Evolutionary conservation across 1,140 invertebrate species (phyloP), one percentile per base, ranked within the genome.

Genomic region (Aphis gossypii): DNA sequence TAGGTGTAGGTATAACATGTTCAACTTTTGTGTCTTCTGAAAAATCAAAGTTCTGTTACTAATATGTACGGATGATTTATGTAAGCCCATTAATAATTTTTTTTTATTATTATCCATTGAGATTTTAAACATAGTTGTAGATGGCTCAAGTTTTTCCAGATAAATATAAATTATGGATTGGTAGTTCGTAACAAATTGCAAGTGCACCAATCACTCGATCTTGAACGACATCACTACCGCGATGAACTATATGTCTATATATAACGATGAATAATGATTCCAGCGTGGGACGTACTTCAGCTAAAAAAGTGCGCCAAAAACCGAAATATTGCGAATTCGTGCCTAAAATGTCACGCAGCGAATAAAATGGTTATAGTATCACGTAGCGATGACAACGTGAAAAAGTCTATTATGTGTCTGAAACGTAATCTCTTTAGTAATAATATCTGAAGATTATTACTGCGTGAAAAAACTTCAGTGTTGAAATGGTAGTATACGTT

Each of bases 371-470:
- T 76, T 76, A 76, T 76, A n/a, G n/a, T 76, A 76, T 76, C 30
- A n/a, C 30, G 30, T 76, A 11, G 30, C 60, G 30, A 76, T 11
- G 30, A 68, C 60, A 60, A 56, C 60, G 30, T 18, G 60, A 76
- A 76, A 76, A n/a, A 76, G 30, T 76, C n/a, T n/a, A 76, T 76
- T 76, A 76, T 76, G 60, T 30, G 60, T n/a, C 30, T 76, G 60
- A n/a, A 76, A 76, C 60, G 60, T 76, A 76, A 76, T 76, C n/a
- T 76, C 60, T 76, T 76, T 76, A 76, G 30, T 76, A 76, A 76
- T 76, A 76, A 76, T 76, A 76, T 76, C 60, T n/a, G 60, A 76
- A n/a, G 60, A 76, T 76, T 76, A 76, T 76, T 76, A 76, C 60
- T 76, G 30, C 60, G 30, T n/a, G 60, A 68, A 76, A 76, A n/a